A percentile compares a stretch with the other conserved stretches of the same genome.
Evolutionary conservation across 2,888 invertebrate species (phyloP).

Genomic region (Macrosoma leucophasiata): DNA sequence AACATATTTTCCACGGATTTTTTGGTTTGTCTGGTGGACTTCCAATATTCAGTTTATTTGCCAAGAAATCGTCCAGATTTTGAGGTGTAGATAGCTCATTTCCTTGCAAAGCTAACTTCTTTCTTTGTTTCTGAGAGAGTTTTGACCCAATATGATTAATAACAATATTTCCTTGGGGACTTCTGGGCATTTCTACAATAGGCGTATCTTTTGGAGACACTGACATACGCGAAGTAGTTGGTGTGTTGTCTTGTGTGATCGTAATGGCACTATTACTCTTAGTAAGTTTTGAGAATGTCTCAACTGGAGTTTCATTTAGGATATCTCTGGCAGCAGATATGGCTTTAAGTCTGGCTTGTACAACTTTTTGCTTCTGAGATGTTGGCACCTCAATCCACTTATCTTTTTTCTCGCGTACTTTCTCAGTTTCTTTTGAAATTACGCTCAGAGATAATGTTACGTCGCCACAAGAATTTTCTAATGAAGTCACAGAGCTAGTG

Average conservation of each 20-base stretch:
- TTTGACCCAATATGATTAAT: slow-evolving; percentile 70
- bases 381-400: slow-evolving; percentile 68
- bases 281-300: slow-evolving; percentile 54
- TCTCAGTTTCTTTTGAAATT: slow-evolving; percentile 46
- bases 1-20: slow-evolving; percentile 64
- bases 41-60: slow-evolving; percentile 38
- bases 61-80: slow-evolving; percentile 44
- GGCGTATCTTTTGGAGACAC: slow-evolving; percentile 53
- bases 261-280: slow-evolving; percentile 47
- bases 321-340: slow-evolving; percentile 57
- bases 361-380: slow-evolving; percentile 57
- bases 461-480: slow-evolving; percentile 58
- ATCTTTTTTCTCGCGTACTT: slow-evolving; percentile 42
- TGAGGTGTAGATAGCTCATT: slow-evolving; percentile 37
- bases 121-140: slow-evolving; percentile 79
- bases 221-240: slow-evolving; percentile 46
- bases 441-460: slow-evolving; percentile 57
- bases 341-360: slow-evolving; percentile 67
- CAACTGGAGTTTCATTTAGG: slow-evolving; percentile 47
- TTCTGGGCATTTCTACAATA: slow-evolving; percentile 38
- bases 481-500: slow-evolving; percentile 56
- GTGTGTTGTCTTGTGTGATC: slow-evolving; percentile 21
- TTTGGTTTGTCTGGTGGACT: slow-evolving; percentile 64
- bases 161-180: slow-evolving; percentile 46
- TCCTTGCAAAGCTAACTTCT: slow-evolving; percentile 72